Base-by-base conservation (phyloP, 2,113 vertebrate species). In the Tylochromis polylepis region DNA sequence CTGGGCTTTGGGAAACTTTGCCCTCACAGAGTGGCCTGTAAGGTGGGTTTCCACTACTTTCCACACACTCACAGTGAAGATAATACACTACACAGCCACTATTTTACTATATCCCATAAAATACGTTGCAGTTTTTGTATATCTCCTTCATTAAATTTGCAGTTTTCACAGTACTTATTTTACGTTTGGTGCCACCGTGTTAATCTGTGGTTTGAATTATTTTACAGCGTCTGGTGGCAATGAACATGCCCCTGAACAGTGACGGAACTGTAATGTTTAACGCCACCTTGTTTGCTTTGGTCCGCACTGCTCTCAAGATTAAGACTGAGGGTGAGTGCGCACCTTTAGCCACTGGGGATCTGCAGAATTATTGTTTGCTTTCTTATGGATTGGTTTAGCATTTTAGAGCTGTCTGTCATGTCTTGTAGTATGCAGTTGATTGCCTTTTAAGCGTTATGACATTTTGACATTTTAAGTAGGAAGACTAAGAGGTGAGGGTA, bases 171-270 rank as follows among this genome's bases (percentile, higher is more conserved):
- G 7, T 20, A 29, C 5, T 9, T 29, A n/a, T 36, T 86, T 34
- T n/a, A 27, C 34, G 41, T n/a, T 56, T 38, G 4, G 29, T 18
- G 0, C 12, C 22, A 46, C 27, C 1, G n/a, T 55, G 3, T 41
- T 24, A 38, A 89, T 77, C 22, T 88, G 55, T 22, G 22, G 6
- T 79, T 59, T 79, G n/a, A 53, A 81, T 87, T 84, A 2, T 85
- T 15, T 67, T 94, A 18, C 96, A 99, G 99, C 97, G 99, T 90
- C 96, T 99, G 77, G 99, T 99, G 82, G 98, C 99, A 46, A 99
- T 99, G 99, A 99, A 99, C 96, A 99, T 99, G 98, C 99, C 98
- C 34, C 96, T 99, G 58, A 99, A 99, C 95, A 99, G 98, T 41
- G 99, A 99, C 3, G 99, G 99, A 41, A 99, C 99, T 0, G 99